Conservation (phyloP, 2,113 vertebrate genomes). For the Saguinus midas region DNA sequence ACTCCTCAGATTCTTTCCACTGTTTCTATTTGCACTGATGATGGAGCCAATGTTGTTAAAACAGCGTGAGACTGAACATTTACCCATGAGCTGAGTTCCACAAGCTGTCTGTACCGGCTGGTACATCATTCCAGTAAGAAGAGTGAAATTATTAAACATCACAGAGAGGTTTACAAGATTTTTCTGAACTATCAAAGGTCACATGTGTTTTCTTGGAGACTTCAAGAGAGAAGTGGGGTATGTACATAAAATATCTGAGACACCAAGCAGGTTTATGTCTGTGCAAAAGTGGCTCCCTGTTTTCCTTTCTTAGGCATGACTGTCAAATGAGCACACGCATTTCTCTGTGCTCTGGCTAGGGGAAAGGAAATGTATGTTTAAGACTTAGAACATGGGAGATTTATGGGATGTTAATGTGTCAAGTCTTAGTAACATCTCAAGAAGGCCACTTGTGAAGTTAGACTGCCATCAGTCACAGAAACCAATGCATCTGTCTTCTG, state of each 20-base stretch:
- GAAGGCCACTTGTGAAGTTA: conserved; percentile 73
- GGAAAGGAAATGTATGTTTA: conserved; percentile 51
- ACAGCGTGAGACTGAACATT: conserved; percentile 65
- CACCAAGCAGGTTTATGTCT: neutral
- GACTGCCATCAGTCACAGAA: conserved; percentile 77
- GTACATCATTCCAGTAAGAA: conserved; percentile 70
- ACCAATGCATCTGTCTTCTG: conserved; percentile 63
- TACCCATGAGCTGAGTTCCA: conserved; percentile 61
- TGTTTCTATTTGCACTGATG: conserved; percentile 72
- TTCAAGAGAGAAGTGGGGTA: conserved; percentile 42
- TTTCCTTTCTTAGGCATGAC: conserved; percentile 45
- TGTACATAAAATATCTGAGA: conserved; percentile 50
- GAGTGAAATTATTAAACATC: conserved; percentile 73
- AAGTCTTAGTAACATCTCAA: conserved; percentile 70
- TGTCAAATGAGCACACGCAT: neutral
- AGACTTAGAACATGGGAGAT: conserved; percentile 57
- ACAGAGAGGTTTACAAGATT: conserved; percentile 68
- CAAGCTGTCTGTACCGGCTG: conserved; percentile 71
- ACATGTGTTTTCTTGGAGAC: conserved; percentile 53
- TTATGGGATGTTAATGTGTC: conserved; percentile 65
- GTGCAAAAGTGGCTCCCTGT: neutral
- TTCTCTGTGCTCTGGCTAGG: neutral
- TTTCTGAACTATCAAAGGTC: conserved; percentile 64
- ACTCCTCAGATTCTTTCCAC: conserved; percentile 63
- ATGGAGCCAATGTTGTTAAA: conserved; percentile 74